Evolutionary conservation across 2,797 vertebrate species (phyloP), one percentile per base, ranked within the genome.

Genomic region (Karalla daura): DNA sequence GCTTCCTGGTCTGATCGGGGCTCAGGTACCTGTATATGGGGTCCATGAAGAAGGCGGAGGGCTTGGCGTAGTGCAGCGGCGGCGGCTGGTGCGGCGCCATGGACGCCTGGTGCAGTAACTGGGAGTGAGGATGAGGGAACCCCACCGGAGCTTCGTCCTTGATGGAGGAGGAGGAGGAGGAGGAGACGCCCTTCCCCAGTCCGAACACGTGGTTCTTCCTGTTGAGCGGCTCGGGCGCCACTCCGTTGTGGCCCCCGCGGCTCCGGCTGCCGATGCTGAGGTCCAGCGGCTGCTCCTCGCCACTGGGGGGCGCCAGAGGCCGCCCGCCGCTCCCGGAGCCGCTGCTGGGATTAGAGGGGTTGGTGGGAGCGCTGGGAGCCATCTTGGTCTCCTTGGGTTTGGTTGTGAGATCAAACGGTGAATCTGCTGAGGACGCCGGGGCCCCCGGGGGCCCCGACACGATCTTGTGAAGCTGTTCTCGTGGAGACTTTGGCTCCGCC

Each of bases 21-120:
- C 80, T 91, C 92, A 94, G 96, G 94, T 99, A 99, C 98, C 98
- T 99, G 97, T 99, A 99, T 84, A 99, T 99, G 70, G 98, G 98
- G 88, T 99, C 98, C 98, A 99, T 99, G 95, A 99, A 99, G 90
- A 99, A 99, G 45, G 98, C 96, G 0, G 98, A 99, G 30, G 98
- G 98, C 93, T 99, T 99, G 85, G 97, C 97, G 0, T 99, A 99
- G 90, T 99, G 98, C 82, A 99, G 94, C 32, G 96, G 91, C 0
- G 96, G 95, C 63, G 96, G 97, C 68, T 95, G 95, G 80, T 96
- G 94, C 62, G 94, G 91, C 41, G 78, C 47, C 23, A 93, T 78
- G 14, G 88, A 74, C 54, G 89, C 73, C 63, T 92, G 93, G 74
- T 92, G 94, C 35, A 93, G 79, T 36, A 95, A 93, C 59, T 96